Conservation (phyloP, 2,113 vertebrate species). For the Aramus guarauna region DNA sequence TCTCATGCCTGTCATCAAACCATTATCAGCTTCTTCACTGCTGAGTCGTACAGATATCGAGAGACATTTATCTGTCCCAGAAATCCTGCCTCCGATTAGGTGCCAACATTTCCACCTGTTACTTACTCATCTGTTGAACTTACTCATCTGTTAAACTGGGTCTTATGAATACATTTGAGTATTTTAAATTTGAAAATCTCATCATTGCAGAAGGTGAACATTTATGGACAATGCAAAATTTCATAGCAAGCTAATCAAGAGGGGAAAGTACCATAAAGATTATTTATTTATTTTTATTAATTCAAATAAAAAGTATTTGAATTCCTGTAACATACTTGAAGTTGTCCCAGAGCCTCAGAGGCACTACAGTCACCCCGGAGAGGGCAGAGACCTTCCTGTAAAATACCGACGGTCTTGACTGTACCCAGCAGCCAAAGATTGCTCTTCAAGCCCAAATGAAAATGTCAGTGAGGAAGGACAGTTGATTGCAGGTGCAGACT, state of each 20-base stretch:
- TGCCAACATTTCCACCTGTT: slow-evolving; percentile 43
- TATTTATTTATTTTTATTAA: background rate
- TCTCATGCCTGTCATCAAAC: slow-evolving; percentile 43
- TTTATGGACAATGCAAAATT: background rate
- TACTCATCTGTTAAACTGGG: background rate
- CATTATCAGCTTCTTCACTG: background rate
- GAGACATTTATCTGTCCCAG: background rate
- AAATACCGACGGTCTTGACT: background rate
- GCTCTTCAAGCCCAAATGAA: background rate
- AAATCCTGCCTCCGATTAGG: background rate
- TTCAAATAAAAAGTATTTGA: background rate
- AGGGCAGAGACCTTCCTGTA: background rate
- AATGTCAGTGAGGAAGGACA: rapidly evolving
- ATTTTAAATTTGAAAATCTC: background rate
- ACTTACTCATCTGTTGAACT: background rate
- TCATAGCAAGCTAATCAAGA: background rate
- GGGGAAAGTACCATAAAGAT: background rate
- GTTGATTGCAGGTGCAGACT: background rate
- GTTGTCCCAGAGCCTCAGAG: background rate
- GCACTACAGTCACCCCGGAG: background rate
- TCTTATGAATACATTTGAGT: background rate
- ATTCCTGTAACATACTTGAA: background rate
- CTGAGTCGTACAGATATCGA: background rate
- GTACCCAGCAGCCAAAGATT: background rate
- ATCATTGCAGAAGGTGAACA: rapidly evolving